Evolutionary conservation across 2,113 vertebrate species (phyloP).

Genomic region (Oncorhynchus keta): DNA sequence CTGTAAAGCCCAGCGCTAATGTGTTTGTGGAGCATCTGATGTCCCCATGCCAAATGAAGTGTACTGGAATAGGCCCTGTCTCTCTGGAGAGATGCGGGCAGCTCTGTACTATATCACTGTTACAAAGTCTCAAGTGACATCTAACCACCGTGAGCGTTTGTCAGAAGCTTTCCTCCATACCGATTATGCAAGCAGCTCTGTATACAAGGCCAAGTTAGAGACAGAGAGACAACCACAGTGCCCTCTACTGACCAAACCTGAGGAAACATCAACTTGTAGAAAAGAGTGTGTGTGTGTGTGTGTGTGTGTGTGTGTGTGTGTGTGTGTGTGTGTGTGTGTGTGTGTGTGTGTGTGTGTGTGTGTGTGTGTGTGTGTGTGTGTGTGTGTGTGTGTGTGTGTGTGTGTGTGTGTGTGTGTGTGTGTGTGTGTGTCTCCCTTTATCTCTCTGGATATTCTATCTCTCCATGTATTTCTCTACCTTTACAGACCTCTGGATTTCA

Average conservation of each 20-base stretch:
- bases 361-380: too few species aligned
- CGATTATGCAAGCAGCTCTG: not conserved
- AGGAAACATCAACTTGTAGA: not conserved
- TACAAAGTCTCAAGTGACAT: not conserved
- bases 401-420: not conserved
- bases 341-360: not conserved
- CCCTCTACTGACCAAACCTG: conserved; percentile 39
- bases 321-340: too few species aligned
- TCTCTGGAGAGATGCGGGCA: not conserved
- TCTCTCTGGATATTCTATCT: not conserved
- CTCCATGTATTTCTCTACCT: not conserved
- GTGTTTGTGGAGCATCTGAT: not conserved
- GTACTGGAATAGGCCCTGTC: not conserved
- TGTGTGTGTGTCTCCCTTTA: not conserved
- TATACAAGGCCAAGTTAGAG: not conserved
- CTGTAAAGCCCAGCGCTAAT: not conserved
- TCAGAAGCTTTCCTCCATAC: not conserved
- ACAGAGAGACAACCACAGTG: conserved; percentile 39
- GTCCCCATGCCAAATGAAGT: not conserved
- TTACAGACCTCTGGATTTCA: not conserved
- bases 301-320: too few species aligned
- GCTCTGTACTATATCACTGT: not conserved
- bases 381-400: too few species aligned
- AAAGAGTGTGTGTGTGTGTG: not conserved
- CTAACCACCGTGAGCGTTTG: not conserved